A percentile compares a stretch with the other conserved stretches of the same genome.
Evolutionary conservation across 2,888 invertebrate species (phyloP).

Genomic region (Metellina segmentata): DNA sequence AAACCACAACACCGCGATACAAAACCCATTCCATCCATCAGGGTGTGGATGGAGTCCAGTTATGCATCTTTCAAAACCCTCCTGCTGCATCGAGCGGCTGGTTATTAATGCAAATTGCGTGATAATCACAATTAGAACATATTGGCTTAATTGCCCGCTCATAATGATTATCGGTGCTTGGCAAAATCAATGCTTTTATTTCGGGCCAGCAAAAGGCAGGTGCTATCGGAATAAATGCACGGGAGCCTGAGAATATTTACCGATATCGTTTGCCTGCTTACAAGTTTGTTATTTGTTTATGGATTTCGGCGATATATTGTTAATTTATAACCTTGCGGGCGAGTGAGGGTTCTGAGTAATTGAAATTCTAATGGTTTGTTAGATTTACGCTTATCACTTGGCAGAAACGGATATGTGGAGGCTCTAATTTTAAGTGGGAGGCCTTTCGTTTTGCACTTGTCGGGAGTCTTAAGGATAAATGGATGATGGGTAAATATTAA

Average conservation of each 20-base stretch:
- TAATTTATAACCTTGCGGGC: constrained; percentile 52
- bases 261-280: constrained; percentile 42
- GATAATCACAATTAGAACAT: constrained; percentile 74
- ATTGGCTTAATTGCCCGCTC: constrained; percentile 73
- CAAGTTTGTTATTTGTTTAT: constrained; percentile 71
- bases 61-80: too few relatives aligned
- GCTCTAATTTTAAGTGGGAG: neutral
- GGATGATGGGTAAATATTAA: too few relatives aligned
- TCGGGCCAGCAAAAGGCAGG: constrained; percentile 58
- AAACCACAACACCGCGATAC: too few relatives aligned
- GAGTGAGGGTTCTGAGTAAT: constrained; percentile 18
- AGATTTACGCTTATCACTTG: constrained; percentile 46
- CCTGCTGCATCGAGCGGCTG: constrained; percentile 16
- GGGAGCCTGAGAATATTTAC: constrained; percentile 51
- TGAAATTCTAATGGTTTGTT: constrained; percentile 56
- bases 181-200: constrained; percentile 60
- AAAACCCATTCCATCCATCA: too few relatives aligned
- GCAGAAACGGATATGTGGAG: neutral
- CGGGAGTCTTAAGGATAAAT: too few relatives aligned
- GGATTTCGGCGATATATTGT: constrained; percentile 62
- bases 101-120: constrained; percentile 75
- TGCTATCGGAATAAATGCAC: constrained; percentile 46
- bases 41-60: too few relatives aligned
- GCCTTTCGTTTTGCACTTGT: too few relatives aligned
- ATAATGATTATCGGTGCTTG: constrained; percentile 72